These are phyloP conservation scores for Pachyuromys duprasi DNA, from an alignment of 2,797 vertebrate genomes.

Conservation along the genomic window DNA sequence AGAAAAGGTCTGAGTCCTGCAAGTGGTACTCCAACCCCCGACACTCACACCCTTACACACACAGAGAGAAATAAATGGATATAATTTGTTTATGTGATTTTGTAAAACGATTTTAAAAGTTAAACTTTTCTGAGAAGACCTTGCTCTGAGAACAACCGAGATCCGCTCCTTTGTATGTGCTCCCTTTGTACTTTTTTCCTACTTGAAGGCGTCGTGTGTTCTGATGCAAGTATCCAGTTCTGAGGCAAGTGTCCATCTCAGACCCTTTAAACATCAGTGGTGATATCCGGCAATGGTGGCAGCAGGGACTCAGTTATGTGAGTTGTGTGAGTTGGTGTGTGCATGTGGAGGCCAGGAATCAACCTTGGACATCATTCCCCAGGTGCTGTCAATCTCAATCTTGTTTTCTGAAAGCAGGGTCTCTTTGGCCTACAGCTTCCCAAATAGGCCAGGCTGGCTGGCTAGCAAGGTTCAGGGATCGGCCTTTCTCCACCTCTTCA, in stretches of 20 bases:
- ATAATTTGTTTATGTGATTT: not conserved
- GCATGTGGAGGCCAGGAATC: not conserved
- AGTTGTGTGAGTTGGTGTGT: not conserved
- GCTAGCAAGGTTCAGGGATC: not conserved
- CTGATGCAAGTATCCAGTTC: not conserved
- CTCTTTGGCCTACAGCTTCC: not conserved
- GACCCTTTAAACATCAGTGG: not conserved
- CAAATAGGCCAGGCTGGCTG: not conserved
- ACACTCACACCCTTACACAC: not conserved
- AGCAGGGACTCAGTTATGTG: not conserved
- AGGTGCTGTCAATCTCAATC: not conserved
- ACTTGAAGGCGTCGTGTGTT: not conserved
- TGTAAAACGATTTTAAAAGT: not conserved
- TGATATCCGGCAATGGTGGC: accelerated
- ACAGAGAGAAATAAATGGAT: not conserved
- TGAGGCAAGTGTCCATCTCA: not conserved
- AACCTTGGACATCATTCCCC: not conserved
- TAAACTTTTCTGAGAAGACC: not conserved
- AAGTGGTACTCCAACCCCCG: not conserved
- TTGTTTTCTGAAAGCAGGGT: not conserved
- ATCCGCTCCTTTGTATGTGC: not conserved
- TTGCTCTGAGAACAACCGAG: not conserved
- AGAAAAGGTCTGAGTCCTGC: not conserved
- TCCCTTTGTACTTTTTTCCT: not conserved
- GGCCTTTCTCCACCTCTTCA: not conserved